Percentiles rank a stretch among this genome's conserved stretches.
Conservation (phyloP, 2,888 invertebrate genomes). For the Alsophila aescularia region DNA sequence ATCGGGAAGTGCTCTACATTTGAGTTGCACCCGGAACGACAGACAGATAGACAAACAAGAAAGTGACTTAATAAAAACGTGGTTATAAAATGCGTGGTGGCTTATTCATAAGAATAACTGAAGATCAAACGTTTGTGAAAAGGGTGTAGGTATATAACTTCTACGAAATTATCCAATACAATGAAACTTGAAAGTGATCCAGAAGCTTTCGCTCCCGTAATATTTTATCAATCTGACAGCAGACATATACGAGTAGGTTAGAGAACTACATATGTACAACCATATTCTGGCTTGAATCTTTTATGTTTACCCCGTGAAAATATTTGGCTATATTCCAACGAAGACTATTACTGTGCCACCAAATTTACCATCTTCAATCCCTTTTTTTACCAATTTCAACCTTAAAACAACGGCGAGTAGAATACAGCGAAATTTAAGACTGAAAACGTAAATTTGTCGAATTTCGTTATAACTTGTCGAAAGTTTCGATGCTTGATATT, state of each 20-base stretch:
- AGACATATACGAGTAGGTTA: not conserved
- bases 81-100: too few species aligned
- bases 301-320: constrained; percentile 38
- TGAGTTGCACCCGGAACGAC: too few species aligned
- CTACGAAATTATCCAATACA: too few species aligned
- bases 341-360: constrained; percentile 33
- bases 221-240: constrained; percentile 3
- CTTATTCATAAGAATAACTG: too few species aligned
- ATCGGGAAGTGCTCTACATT: too few species aligned
- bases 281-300: constrained; percentile 32
- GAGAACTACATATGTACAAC: constrained; percentile 5
- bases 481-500: constrained; percentile 42
- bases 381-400: not conserved
- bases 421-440: not conserved
- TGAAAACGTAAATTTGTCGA: constrained; percentile 16
- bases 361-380: not conserved
- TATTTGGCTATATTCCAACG: constrained; percentile 43
- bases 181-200: too few species aligned
- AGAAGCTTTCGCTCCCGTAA: not conserved
- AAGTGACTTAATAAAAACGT: too few species aligned
- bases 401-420: not conserved
- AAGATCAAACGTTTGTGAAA: too few species aligned
- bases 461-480: constrained; percentile 34
- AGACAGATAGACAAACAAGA: too few species aligned
- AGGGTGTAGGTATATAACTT: too few species aligned